Percentiles rank a stretch among this genome's conserved stretches.
These are phyloP conservation scores for Cebus imitator DNA, from an alignment of 2,113 vertebrate species.

Conservation along the genomic window DNA sequence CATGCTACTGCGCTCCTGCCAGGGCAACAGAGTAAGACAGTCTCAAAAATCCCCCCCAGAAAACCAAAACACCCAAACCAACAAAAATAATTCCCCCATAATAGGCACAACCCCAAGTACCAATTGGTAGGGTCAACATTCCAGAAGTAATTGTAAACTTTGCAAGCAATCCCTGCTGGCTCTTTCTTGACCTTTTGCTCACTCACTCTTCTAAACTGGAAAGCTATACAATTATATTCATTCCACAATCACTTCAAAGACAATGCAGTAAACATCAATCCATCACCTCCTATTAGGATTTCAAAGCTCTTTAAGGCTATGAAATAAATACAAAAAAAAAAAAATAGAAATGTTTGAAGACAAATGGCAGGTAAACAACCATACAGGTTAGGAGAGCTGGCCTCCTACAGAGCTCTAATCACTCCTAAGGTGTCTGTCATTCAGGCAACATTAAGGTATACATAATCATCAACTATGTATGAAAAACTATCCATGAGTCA, in stretches of 20 bases:
- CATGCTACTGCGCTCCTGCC: no score
- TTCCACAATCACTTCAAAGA: slow-evolving; percentile 24
- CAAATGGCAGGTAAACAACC: background rate
- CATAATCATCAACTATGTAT: background rate
- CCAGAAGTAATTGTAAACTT: no score
- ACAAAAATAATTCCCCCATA: background rate
- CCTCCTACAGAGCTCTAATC: background rate
- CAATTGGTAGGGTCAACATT: background rate
- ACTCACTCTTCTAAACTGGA: background rate
- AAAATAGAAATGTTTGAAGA: background rate
- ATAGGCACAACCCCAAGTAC: background rate
- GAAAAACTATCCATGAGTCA: background rate
- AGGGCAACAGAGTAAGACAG: no score
- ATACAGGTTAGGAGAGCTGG: background rate
- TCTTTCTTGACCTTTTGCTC: background rate
- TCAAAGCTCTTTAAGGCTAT: background rate
- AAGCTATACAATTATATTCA: background rate
- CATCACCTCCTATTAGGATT: background rate
- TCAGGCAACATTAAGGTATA: background rate
- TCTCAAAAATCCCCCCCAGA: no score
- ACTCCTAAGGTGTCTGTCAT: background rate
- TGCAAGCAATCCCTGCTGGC: background rate
- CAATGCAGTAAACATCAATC: background rate
- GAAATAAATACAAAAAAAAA: background rate
- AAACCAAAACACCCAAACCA: no score